phyloP scores from a whole-genome alignment of 2,797 vertebrate species.

The Gouania willdenowi region DNA sequence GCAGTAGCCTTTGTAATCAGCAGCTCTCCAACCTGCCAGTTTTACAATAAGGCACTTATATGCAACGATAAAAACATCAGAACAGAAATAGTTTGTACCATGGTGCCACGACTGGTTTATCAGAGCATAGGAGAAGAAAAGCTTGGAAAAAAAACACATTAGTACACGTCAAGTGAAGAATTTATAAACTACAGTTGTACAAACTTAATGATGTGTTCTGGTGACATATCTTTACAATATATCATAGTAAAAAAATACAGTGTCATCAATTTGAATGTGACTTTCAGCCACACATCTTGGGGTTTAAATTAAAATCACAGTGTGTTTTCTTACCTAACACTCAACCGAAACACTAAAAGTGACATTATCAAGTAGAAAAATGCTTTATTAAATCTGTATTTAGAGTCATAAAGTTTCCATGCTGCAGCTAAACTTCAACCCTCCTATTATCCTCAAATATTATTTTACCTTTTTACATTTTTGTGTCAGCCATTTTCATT shows the following conservation, averaged over 20 bases:
- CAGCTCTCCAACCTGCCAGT: conserved; percentile 25
- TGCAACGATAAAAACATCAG: conserved; percentile 33
- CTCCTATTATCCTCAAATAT: too few relatives aligned
- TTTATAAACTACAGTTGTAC: conserved; percentile 1
- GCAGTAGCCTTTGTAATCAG: conserved; percentile 20
- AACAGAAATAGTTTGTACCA: conserved; percentile 7
- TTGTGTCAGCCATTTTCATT: too few relatives aligned
- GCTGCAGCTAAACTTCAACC: too few relatives aligned
- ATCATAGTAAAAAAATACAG: background rate
- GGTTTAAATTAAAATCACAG: background rate
- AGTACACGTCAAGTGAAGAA: background rate
- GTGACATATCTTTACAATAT: conserved; percentile 3
- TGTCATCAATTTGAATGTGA: background rate
- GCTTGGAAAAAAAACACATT: conserved; percentile 16
- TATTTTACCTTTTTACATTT: too few relatives aligned
- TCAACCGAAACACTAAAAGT: too few relatives aligned
- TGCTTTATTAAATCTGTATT: too few relatives aligned
- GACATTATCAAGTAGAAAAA: too few relatives aligned
- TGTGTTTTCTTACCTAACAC: background rate
- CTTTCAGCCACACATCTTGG: conserved; percentile 5
- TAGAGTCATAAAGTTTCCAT: too few relatives aligned
- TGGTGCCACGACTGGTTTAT: background rate
- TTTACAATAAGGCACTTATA: conserved; percentile 65
- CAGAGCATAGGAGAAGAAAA: background rate
- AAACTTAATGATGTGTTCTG: background rate